Evolutionary conservation across 1,140 invertebrate species (phyloP).

Genomic region (Daktulosphaira vitifoliae): DNA sequence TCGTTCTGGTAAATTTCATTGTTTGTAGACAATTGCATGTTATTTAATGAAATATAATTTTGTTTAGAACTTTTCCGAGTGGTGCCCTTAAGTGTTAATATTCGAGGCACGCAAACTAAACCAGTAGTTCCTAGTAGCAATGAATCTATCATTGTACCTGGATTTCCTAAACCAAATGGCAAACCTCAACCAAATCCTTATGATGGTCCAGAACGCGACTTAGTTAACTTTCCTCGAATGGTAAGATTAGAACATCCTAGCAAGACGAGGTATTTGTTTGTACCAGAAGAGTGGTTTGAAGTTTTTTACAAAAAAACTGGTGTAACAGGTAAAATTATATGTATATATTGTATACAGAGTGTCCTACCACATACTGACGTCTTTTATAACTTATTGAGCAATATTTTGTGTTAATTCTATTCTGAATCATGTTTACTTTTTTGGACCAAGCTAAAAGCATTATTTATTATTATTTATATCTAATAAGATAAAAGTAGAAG

Average conservation of each 20-base stretch:
- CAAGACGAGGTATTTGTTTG: conserved; percentile 73
- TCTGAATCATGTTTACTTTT: too few species aligned
- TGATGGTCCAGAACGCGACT: conserved; percentile 47
- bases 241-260: conserved; percentile 55
- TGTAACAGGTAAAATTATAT: conserved; percentile 54
- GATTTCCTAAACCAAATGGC: conserved; percentile 16
- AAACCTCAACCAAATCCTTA: conserved; percentile 30
- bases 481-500: too few species aligned
- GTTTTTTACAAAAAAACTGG: conserved; percentile 92
- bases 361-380: background rate
- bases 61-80: conserved; percentile 13
- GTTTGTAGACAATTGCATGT: background rate
- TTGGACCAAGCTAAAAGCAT: too few species aligned
- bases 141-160: conserved; percentile 28
- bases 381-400: background rate
- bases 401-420: too few species aligned
- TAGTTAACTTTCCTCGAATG: conserved; percentile 59
- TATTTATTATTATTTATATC: too few species aligned
- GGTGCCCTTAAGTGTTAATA: background rate
- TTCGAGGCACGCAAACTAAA: conserved; percentile 11
- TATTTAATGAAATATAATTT: background rate
- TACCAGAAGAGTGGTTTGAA: conserved; percentile 92
- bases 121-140: background rate
- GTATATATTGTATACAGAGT: background rate
- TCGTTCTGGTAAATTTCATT: conserved; percentile 3